A percentile compares a stretch with the other conserved stretches of the same genome.
Evolutionary conservation across 2,797 vertebrate genomes (phyloP).

Genomic region (Siniperca scherzeri): DNA sequence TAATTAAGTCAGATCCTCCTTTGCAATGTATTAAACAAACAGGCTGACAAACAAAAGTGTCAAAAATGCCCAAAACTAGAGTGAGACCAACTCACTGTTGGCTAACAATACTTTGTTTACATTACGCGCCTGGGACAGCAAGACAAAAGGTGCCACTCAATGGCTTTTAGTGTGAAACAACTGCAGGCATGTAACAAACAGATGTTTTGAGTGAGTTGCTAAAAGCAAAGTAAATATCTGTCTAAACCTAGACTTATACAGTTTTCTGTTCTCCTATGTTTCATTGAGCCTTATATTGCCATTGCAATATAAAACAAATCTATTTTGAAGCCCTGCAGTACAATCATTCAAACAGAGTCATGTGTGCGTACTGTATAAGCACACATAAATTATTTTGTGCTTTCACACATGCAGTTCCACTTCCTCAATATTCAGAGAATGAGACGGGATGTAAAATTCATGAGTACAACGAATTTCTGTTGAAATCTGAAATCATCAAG

Average conservation of each 20-base stretch:
- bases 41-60: neutral
- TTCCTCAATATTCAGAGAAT: neutral
- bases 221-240: neutral
- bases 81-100: neutral
- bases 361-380: neutral
- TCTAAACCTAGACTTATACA: neutral
- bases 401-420: neutral
- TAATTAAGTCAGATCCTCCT: neutral
- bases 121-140: neutral
- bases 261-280: neutral
- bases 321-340: neutral
- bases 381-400: neutral
- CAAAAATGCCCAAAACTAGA: neutral
- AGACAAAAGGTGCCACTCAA: neutral
- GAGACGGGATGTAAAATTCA: neutral
- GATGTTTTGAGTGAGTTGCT: neutral
- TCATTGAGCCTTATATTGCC: neutral
- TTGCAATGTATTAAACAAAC: neutral
- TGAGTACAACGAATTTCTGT: neutral
- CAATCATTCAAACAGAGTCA: neutral
- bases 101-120: neutral
- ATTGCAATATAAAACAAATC: neutral
- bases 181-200: neutral
- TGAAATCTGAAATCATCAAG: neutral
- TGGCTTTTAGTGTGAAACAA: neutral